These are phyloP conservation scores for Poecilia wingei DNA, from an alignment of 2,797 vertebrate genomes.

Conservation along the genomic window DNA sequence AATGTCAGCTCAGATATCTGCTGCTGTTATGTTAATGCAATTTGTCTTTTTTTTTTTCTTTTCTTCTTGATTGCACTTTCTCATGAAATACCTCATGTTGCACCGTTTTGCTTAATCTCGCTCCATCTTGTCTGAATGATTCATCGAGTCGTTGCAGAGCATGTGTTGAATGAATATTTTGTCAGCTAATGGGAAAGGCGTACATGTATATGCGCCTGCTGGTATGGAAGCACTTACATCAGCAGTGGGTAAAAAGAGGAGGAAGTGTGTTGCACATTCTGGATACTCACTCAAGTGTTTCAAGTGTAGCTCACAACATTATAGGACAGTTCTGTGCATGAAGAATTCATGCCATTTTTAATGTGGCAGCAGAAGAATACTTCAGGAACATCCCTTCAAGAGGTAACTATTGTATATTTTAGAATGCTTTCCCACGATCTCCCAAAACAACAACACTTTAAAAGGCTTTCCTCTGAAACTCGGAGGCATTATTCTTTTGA, in stretches of 20 bases:
- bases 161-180: slow-evolving; percentile 23
- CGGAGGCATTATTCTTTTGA: not conserved
- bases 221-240: slow-evolving; percentile 8
- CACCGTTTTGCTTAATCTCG: slow-evolving; percentile 21
- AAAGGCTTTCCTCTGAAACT: not conserved
- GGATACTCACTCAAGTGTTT: slow-evolving; percentile 39
- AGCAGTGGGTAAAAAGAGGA: slow-evolving; percentile 10
- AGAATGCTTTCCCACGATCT: not conserved
- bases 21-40: slow-evolving; percentile 36
- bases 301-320: slow-evolving; percentile 16
- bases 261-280: slow-evolving; percentile 30
- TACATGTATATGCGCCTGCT: slow-evolving; percentile 21
- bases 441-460: not conserved
- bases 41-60: slow-evolving; percentile 30
- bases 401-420: not conserved
- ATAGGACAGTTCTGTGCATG: slow-evolving; percentile 11
- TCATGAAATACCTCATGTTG: slow-evolving; percentile 52
- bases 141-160: slow-evolving; percentile 8
- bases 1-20: slow-evolving; percentile 47
- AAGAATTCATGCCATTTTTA: slow-evolving; percentile 8
- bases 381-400: slow-evolving; percentile 1
- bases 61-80: slow-evolving; percentile 15
- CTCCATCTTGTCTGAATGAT: slow-evolving; percentile 28
- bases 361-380: slow-evolving; percentile 2
- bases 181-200: slow-evolving; percentile 7